Percentiles rank a stretch among this genome's conserved stretches.
Conservation (phyloP, 2,797 vertebrate genomes). For the Selene dorsalis region DNA sequence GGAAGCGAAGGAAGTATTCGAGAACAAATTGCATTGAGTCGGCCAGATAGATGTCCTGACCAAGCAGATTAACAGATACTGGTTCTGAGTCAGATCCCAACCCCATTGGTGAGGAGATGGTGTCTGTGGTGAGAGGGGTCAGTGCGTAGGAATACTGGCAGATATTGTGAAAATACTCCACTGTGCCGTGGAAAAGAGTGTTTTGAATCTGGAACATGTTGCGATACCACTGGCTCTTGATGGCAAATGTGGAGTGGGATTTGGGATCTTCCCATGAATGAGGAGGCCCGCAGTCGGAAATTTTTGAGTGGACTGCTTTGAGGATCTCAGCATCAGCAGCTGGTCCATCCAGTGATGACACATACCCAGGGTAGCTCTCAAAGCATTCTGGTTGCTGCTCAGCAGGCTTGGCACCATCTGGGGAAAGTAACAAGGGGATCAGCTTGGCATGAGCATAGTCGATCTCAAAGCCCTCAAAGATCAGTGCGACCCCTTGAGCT, state of each 20-base stretch:
- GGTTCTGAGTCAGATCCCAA: constrained; percentile 87
- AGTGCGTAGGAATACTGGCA: constrained; percentile 84
- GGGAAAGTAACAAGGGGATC: constrained; percentile 77
- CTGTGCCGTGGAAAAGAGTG: constrained; percentile 87
- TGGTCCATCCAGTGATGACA: constrained; percentile 83
- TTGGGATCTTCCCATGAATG: constrained; percentile 82
- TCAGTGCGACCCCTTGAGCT: constrained; percentile 79
- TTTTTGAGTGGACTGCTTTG: constrained; percentile 74
- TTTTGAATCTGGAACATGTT: constrained; percentile 87
- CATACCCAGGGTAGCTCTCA: constrained; percentile 81
- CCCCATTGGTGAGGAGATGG: constrained; percentile 88
- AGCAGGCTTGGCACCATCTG: constrained; percentile 47
- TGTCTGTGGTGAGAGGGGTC: constrained; percentile 87
- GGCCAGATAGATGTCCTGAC: constrained; percentile 84
- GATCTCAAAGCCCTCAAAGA: constrained; percentile 86
- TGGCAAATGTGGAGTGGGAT: constrained; percentile 80
- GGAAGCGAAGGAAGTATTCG: constrained; percentile 87
- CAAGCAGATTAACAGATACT: constrained; percentile 82
- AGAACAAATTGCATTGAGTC: constrained; percentile 89
- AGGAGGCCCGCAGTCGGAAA: constrained; percentile 77
- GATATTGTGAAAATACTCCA: constrained; percentile 83
- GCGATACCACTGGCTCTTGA: constrained; percentile 85
- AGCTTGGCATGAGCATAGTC: constrained; percentile 86
- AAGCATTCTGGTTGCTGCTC: constrained; percentile 69
- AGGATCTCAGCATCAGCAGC: constrained; percentile 74